Percentiles rank a stretch among this genome's conserved stretches.
Evolutionary conservation across 2,888 invertebrate genomes (phyloP).

Genomic region (Diarsia dahlii): DNA sequence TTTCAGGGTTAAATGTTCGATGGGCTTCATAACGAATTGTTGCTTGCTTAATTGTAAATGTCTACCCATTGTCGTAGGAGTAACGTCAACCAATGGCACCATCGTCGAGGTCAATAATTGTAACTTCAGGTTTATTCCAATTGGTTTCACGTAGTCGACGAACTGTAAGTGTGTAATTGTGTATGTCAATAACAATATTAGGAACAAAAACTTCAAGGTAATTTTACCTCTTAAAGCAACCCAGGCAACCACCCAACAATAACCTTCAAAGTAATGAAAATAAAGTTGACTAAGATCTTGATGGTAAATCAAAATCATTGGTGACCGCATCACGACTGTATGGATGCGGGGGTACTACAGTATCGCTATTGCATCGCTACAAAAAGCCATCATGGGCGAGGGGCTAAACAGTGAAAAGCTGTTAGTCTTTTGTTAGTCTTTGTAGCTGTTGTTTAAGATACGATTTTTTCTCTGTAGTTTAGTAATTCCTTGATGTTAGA

Average conservation of each 20-base stretch:
- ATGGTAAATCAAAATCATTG: background rate
- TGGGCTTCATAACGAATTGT: constrained; percentile 9
- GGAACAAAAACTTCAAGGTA: background rate
- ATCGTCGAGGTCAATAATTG: constrained; percentile 9
- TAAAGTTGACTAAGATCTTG: background rate
- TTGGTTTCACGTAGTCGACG: constrained; percentile 22
- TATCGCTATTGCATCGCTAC: too few relatives aligned
- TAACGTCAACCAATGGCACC: constrained; percentile 11
- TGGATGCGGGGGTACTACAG: too few relatives aligned
- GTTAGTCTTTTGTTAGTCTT: too few relatives aligned
- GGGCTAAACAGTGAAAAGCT: background rate
- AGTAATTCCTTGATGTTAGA: too few relatives aligned
- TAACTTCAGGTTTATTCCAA: constrained; percentile 20
- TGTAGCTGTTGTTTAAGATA: too few relatives aligned
- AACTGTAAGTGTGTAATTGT: constrained; percentile 44
- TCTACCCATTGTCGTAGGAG: background rate
- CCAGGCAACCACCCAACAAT: background rate
- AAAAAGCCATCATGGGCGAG: too few relatives aligned
- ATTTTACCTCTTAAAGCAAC: background rate
- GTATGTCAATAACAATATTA: background rate
- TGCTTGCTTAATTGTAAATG: constrained; percentile 16
- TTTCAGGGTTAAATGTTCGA: background rate
- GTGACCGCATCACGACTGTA: background rate
- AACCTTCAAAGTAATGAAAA: background rate
- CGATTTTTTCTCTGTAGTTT: too few relatives aligned